phyloP scores from a whole-genome alignment of 2,888 invertebrate genomes.

The Sylvicola fuscatus region DNA sequence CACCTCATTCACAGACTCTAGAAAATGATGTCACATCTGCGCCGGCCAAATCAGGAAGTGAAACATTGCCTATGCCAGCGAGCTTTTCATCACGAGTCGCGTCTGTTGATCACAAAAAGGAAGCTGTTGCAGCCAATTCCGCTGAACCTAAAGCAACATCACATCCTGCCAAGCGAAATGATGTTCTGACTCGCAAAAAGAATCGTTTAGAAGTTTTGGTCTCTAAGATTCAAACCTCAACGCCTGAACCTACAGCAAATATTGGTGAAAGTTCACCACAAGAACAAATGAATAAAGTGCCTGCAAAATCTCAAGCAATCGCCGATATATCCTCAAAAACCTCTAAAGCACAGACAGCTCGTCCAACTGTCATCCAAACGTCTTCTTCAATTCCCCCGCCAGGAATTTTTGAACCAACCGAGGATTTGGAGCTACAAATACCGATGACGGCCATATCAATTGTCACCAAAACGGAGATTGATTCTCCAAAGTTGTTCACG shows the following conservation, averaged over 20 bases:
- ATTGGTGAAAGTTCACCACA: too few species aligned
- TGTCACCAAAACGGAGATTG: constrained; percentile 26
- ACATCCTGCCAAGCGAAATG: constrained; percentile 23
- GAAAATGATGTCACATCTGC: too few species aligned
- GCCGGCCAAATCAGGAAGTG: too few species aligned
- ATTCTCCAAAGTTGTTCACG: constrained; percentile 21
- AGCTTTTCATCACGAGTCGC: background rate
- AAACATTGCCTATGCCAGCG: background rate
- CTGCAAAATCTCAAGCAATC: background rate
- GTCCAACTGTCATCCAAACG: constrained; percentile 9
- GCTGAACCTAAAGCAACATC: constrained; percentile 6
- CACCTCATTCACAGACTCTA: constrained; percentile 9
- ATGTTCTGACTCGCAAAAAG: constrained; percentile 39
- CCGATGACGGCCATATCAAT: constrained; percentile 31
- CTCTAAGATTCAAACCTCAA: constrained; percentile 31
- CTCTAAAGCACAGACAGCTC: background rate
- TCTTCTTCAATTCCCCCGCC: constrained; percentile 28
- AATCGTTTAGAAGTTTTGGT: constrained; percentile 39
- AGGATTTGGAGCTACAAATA: constrained; percentile 45
- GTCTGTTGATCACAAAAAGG: constrained; percentile 1
- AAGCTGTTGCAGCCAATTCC: background rate
- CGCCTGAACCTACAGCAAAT: background rate
- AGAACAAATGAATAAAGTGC: too few species aligned
- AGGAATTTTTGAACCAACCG: constrained; percentile 47
- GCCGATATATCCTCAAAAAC: background rate